Evolutionary conservation across 35 echinoderm and acorn worm genomes (phyloP), one percentile per base, ranked within the genome.

Genomic region (Hemicentrotus pulcherrimus): DNA sequence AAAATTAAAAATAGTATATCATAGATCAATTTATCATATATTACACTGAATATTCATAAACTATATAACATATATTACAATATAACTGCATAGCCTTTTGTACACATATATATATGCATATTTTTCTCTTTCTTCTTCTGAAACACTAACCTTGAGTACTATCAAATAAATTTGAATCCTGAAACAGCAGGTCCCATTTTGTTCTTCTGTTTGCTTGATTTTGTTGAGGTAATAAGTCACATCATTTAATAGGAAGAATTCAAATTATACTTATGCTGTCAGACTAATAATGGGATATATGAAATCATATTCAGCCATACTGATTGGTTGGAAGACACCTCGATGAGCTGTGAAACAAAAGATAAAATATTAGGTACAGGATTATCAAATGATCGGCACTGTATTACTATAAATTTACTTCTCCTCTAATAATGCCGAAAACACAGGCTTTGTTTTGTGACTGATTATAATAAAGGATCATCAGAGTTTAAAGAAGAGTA

Each of bases 261-360:
- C 65, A n/a, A 28, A 78, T 28, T 8, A 78, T 78, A 78, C 28
- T 55, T 55, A 15, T 12, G 15, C 7, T 55, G n/a, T 22, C 65
- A 32, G 88, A 22, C 5, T 90, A 30, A 45, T 93, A 58, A 47
- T 60, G 88, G 96, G 16, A 96, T 48, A n/a, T 92, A 94, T 0
- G 94, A 94, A 58, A 91, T 95, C 31, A 95, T 32, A 55, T 97
- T 95, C 22, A 97, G 95, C 96, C 96, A 97, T 18, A 95, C 91
- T 93, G 95, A 85, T 24, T 95, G 58, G 48, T 47, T 86, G 30
- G 28, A 46, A 91, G 91, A 46, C 31, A 70, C 94, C 32, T 96
- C 96, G 30, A 78, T 78, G 9, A 96, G 61, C 96, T 96, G 60
- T 9, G 47, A 47, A 61, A 41, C 31, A 28, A 91, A 4, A 41